A percentile compares a stretch with the other conserved stretches of the same genome.
Evolutionary conservation across 2,888 invertebrate genomes (phyloP).

Genomic region (Sphaerophoria rueppellii): DNA sequence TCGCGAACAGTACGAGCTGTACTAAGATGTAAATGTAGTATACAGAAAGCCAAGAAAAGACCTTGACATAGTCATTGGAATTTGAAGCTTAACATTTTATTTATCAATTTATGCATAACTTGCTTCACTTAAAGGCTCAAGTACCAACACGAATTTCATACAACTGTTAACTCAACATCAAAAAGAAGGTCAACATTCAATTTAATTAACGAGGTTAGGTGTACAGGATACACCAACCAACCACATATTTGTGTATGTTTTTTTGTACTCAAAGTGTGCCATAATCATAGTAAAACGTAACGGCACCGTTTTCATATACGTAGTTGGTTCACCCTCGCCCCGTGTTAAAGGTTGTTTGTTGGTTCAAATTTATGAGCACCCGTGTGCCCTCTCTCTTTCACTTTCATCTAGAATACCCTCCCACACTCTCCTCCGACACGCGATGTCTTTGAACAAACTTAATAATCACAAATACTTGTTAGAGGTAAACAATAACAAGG

Average conservation of each 20-base stretch:
- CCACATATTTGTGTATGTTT: background rate
- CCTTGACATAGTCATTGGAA: too few species aligned
- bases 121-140: too few species aligned
- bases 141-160: too few species aligned
- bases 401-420: too few species aligned
- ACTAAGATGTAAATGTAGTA: too few species aligned
- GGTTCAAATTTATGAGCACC: conserved; percentile 41
- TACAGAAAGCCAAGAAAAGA: too few species aligned
- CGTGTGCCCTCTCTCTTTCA: conserved; percentile 6
- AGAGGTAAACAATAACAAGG: conserved; percentile 65
- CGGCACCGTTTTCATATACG: conserved; percentile 25
- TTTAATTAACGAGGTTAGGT: conserved; percentile 32
- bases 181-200: conserved; percentile 21
- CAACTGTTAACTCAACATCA: conserved; percentile 20
- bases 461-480: conserved; percentile 67
- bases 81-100: too few species aligned
- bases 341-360: conserved; percentile 26
- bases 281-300: conserved; percentile 48
- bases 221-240: background rate
- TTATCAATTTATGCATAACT: too few species aligned
- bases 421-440: too few species aligned
- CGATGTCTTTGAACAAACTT: conserved; percentile 45
- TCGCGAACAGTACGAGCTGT: too few species aligned
- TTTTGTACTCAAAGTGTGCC: conserved; percentile 38
- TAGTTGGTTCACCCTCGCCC: background rate